A percentile compares a stretch with the other conserved stretches of the same genome.
phyloP scores from a whole-genome alignment of 2,888 invertebrate species.

The Agriopis leucophaearia region DNA sequence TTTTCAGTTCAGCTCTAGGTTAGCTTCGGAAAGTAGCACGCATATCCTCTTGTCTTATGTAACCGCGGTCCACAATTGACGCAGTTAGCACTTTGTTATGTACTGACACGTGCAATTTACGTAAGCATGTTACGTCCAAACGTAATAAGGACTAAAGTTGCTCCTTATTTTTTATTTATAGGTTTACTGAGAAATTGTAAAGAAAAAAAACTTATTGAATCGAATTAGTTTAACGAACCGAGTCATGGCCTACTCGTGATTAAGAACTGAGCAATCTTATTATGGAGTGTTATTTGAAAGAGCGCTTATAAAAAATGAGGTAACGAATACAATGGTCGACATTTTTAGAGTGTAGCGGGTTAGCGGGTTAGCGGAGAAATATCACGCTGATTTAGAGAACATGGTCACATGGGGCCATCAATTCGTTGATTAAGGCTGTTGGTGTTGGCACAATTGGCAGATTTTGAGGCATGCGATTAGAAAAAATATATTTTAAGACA shows the following conservation, averaged over 20 bases:
- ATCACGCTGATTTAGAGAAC: conserved; percentile 41
- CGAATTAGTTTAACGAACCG: conserved; percentile 46
- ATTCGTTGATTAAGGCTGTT: conserved; percentile 47
- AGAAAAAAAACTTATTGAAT: conserved; percentile 24
- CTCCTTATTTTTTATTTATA: conserved; percentile 10
- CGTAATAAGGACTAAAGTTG: conserved; percentile 22
- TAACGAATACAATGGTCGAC: conserved; percentile 65
- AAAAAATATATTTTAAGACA: background rate
- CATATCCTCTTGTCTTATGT: conserved; percentile 36
- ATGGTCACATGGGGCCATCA: conserved; percentile 31
- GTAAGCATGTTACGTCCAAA: conserved; percentile 30
- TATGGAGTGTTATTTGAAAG: conserved; percentile 52
- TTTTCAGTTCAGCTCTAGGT: conserved; percentile 12
- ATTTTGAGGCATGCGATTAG: conserved; percentile 3
- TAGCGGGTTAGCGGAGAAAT: conserved; percentile 66
- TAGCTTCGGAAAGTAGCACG: conserved; percentile 16
- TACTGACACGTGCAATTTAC: conserved; percentile 35
- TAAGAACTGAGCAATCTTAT: conserved; percentile 46
- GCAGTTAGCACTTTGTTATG: conserved; percentile 35
- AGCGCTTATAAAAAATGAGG: conserved; percentile 67
- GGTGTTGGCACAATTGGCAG: conserved; percentile 51
- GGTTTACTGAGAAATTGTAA: conserved; percentile 22
- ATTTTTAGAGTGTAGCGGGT: conserved; percentile 57
- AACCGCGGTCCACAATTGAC: conserved; percentile 37
- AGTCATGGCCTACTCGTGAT: conserved; percentile 52